A percentile compares a stretch with the other conserved stretches of the same genome.
Conservation (phyloP, 2,797 vertebrate genomes). For the Delichon dasypus region DNA sequence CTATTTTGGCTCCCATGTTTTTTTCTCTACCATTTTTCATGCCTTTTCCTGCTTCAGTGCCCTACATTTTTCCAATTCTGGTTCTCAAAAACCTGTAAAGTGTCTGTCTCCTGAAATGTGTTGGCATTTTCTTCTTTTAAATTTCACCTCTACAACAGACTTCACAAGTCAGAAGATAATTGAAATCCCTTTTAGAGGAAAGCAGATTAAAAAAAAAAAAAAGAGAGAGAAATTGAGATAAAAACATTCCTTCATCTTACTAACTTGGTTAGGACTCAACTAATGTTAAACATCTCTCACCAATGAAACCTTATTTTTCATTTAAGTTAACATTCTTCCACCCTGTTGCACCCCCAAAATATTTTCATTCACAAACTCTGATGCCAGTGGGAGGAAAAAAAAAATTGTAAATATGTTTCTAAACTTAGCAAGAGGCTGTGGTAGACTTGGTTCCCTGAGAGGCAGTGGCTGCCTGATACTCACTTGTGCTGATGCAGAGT, state of each 20-base stretch:
- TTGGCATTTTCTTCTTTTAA: not conserved
- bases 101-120: not conserved
- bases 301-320: not conserved
- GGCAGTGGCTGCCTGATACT: not conserved
- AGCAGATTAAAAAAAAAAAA: not conserved
- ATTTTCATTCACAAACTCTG: not conserved
- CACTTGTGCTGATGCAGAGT: not conserved
- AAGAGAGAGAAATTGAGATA: not conserved
- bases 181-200: not conserved
- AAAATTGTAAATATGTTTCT: not conserved
- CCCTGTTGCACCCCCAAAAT: not conserved
- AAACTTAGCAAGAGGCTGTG: not conserved
- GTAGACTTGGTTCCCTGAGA: not conserved
- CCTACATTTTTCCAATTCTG: not conserved
- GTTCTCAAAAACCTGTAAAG: not conserved
- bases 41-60: not conserved
- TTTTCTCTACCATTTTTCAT: not conserved
- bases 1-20: constrained; percentile 10
- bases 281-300: not conserved
- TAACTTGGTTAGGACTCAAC: not conserved
- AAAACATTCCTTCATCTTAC: accelerated
- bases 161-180: not conserved
- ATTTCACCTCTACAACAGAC: not conserved
- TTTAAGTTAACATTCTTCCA: not conserved
- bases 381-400: not conserved